These are phyloP conservation scores for Eudasyphora cyanicolor DNA, from an alignment of 2,888 invertebrate genomes.

Conservation along the genomic window DNA sequence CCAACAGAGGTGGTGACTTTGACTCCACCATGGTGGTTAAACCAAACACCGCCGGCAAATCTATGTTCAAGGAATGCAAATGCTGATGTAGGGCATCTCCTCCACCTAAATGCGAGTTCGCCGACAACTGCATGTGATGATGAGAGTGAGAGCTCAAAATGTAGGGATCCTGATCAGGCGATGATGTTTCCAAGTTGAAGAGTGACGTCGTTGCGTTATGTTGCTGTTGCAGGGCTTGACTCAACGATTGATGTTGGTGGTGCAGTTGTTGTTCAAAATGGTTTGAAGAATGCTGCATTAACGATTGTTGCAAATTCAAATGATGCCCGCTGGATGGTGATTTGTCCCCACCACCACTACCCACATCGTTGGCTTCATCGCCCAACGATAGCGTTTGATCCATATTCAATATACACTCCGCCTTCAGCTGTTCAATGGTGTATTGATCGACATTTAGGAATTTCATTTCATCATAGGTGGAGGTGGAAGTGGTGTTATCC, in stretches of 20 bases:
- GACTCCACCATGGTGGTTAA: constrained; percentile 69
- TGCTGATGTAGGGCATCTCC: constrained; percentile 60
- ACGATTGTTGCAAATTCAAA: constrained; percentile 36
- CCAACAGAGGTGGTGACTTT: constrained; percentile 75
- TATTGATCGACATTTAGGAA: constrained; percentile 80
- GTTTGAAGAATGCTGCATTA: constrained; percentile 44
- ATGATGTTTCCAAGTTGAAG: constrained; percentile 40
- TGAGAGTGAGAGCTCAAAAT: neutral
- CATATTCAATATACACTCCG: constrained; percentile 79
- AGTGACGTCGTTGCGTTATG: constrained; percentile 40
- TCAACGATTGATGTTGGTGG: constrained; percentile 38
- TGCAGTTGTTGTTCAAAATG: constrained; percentile 32
- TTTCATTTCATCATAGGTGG: constrained; percentile 80
- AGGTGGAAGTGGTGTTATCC: constrained; percentile 71
- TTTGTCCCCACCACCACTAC: no score
- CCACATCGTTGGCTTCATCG: constrained; percentile 62
- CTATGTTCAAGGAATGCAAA: constrained; percentile 70
- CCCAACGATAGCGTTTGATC: constrained; percentile 77
- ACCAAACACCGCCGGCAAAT: constrained; percentile 70
- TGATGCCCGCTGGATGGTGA: neutral
- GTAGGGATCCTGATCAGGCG: constrained; percentile 18
- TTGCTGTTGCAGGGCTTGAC: constrained; percentile 28
- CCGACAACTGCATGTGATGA: constrained; percentile 54
- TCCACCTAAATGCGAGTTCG: constrained; percentile 60
- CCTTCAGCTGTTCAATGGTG: constrained; percentile 79